Evolutionary conservation across 2,888 invertebrate genomes (phyloP).

Genomic region (Sinopyrophorus schimmeli): DNA sequence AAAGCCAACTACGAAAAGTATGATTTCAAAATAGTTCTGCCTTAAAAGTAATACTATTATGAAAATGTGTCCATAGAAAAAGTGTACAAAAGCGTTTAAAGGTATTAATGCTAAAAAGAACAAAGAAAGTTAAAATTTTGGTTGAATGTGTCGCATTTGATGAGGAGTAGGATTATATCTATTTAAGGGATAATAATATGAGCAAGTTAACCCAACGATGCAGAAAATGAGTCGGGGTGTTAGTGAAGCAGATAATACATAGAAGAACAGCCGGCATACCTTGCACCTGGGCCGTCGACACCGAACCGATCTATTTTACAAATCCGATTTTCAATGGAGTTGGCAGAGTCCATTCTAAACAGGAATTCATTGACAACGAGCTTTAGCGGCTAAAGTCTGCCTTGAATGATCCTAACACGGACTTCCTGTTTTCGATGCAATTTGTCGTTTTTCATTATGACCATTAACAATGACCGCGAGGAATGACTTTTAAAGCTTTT

Average conservation of each 20-base stretch:
- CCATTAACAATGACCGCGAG: conserved; percentile 53
- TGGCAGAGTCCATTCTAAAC: conserved; percentile 50
- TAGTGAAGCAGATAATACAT: conserved; percentile 41
- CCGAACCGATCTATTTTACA: conserved; percentile 43
- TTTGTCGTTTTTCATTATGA: conserved; percentile 54
- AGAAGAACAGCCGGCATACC: conserved; percentile 36
- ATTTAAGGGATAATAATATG: conserved; percentile 28
- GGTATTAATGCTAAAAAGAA: conserved; percentile 4
- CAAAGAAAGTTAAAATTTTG: conserved; percentile 12
- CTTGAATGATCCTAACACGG: conserved; percentile 54
- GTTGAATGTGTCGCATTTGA: conserved; percentile 5
- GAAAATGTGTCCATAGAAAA: neutral
- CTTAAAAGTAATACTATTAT: no score
- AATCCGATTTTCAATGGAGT: conserved; percentile 51
- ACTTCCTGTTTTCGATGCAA: conserved; percentile 58
- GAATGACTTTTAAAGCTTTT: conserved; percentile 54
- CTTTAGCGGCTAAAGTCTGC: conserved; percentile 49
- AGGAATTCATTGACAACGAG: conserved; percentile 52
- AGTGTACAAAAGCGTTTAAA: neutral
- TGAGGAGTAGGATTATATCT: conserved; percentile 24
- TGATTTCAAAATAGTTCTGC: no score
- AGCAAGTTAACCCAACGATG: conserved; percentile 50
- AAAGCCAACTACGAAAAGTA: no score
- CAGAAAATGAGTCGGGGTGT: conserved; percentile 53
- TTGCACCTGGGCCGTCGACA: conserved; percentile 49